These are phyloP conservation scores for Lycorma delicatula DNA, from an alignment of 1,140 invertebrate species.

Conservation along the genomic window DNA sequence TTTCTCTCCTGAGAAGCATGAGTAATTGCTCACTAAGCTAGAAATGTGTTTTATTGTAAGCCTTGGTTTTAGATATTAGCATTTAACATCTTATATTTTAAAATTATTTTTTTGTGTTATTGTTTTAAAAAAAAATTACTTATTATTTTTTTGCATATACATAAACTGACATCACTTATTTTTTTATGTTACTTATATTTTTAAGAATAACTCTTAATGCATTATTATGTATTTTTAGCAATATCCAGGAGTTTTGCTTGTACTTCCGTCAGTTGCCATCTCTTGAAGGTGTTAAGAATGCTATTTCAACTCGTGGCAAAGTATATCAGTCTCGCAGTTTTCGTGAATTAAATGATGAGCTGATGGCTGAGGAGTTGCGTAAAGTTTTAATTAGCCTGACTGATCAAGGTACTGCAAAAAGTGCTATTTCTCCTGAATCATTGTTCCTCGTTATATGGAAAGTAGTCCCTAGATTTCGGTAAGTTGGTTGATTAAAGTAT, in stretches of 20 bases:
- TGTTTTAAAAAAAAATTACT: background rate
- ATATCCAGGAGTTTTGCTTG: constrained; percentile 75
- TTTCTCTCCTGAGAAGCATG: no score
- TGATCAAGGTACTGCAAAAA: constrained; percentile 46
- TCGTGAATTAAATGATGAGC: constrained; percentile 53
- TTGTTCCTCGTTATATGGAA: constrained; percentile 79
- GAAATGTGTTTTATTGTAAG: no score
- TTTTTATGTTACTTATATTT: constrained; percentile 22
- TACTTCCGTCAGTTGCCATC: constrained; percentile 73
- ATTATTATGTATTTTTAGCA: no score
- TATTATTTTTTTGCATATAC: constrained; percentile 3
- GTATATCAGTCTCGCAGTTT: constrained; percentile 51
- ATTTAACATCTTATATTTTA: no score
- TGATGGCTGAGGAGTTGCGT: constrained; percentile 68
- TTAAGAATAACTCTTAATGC: no score
- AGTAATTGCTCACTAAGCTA: no score
- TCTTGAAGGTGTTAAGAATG: constrained; percentile 54
- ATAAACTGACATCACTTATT: background rate
- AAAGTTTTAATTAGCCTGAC: constrained; percentile 68
- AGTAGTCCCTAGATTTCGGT: constrained; percentile 70
- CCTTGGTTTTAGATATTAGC: no score
- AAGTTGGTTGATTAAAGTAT: constrained; percentile 16
- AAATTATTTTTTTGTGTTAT: background rate
- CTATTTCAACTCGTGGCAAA: constrained; percentile 39
- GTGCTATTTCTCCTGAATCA: constrained; percentile 71